Evolutionary conservation across 2,888 invertebrate genomes (phyloP), one percentile per base, ranked within the genome.

Genomic region (Andricus curvator): DNA sequence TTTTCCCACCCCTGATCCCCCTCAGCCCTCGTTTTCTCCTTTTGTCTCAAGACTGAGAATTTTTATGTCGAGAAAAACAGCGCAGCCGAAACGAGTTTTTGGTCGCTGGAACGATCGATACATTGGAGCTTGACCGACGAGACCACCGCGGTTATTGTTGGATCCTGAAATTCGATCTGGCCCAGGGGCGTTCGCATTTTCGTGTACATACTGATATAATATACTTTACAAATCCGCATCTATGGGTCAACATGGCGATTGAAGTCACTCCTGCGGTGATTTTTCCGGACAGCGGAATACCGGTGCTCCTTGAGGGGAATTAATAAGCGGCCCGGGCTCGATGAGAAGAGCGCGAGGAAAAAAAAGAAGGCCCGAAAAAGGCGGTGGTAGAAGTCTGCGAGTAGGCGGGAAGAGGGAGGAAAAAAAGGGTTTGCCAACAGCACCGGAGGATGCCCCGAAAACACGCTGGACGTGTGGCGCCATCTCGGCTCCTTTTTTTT

Each of bases 381-480:
- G 74, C 74, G 74, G 74, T 56, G 74, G 74, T 74, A 74, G 29
- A 74, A 74, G 56, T 37, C 64, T 33, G 20, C 29, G n/a, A 51
- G 67, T 67, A 48, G 82, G 82, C 70, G 80, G 65, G 84, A 83
- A 82, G 81, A 85, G 67, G 78, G 81, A 83, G 79, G 81, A 82
- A 84, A 88, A 88, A 89, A 86, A 88, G 87, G 86, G 87, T 88
- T 86, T 88, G 88, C 88, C 89, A 90, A 91, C 90, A 90, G 89
- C 90, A 89, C 88, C 87, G 89, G 90, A 91, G 91, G 91, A 91
- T 90, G 91, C 88, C 89, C 89, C 88, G 89, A 91, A 74, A 91
- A 91, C 91, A 92, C 91, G 91, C 89, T 90, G 90, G 89, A 92
- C 91, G 92, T 91, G 92, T 91, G 92, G 92, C 92, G 91, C 92